Percentiles rank a stretch among this genome's conserved stretches.
phyloP scores from a whole-genome alignment of 2,113 vertebrate species.

The Lophius piscatorius region DNA sequence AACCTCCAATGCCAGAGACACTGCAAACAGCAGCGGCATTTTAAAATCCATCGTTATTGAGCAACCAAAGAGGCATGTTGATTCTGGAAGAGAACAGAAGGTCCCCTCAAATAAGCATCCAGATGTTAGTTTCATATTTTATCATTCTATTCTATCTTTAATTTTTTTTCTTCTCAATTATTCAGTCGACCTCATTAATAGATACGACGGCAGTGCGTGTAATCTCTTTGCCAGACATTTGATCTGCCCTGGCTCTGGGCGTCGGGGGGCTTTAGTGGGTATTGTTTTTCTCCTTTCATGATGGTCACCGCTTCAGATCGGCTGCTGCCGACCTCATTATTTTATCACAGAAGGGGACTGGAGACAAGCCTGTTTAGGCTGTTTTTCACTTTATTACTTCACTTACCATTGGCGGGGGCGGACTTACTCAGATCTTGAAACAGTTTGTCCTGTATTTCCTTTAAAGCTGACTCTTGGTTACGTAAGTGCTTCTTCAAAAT shows the following conservation, averaged over 20 bases:
- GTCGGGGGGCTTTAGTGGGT: conserved; percentile 34
- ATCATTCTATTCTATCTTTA: conserved; percentile 43
- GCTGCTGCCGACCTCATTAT: conserved; percentile 59
- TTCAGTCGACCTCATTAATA: conserved; percentile 66
- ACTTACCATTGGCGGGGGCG: conserved; percentile 9
- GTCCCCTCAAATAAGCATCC: conserved; percentile 32
- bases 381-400: conserved; percentile 45
- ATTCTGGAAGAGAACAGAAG: conserved; percentile 33
- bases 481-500: conserved; percentile 4
- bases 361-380: conserved; percentile 8
- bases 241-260: conserved; percentile 54
- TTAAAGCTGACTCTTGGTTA: conserved; percentile 17
- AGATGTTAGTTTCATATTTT: conserved; percentile 61
- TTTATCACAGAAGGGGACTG: conserved; percentile 46
- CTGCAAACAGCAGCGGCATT: conserved; percentile 5
- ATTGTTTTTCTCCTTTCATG: conserved; percentile 61
- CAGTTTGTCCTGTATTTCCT: neutral
- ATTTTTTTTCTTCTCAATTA: conserved; percentile 58
- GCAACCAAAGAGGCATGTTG: conserved; percentile 22
- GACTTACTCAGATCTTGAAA: conserved; percentile 16
- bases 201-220: conserved; percentile 35
- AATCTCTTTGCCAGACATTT: conserved; percentile 63
- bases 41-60: conserved; percentile 21
- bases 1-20: neutral
- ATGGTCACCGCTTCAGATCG: conserved; percentile 53